These are phyloP conservation scores for Limnephilus marmoratus DNA, from an alignment of 2,888 invertebrate genomes.

Conservation along the genomic window DNA sequence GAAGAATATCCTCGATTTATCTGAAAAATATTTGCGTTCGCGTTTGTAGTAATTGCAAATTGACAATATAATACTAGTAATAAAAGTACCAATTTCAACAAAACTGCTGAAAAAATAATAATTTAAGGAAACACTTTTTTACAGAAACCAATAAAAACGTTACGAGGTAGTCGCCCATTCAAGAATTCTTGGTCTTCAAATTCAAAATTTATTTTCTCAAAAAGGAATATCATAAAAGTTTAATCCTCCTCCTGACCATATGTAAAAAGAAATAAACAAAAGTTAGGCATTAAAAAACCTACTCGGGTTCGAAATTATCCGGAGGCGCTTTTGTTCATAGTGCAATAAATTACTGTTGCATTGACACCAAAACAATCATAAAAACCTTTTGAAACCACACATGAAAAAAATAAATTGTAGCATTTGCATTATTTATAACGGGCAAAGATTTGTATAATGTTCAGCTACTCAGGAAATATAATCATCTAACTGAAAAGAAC, in stretches of 20 bases:
- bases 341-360: slow-evolving; percentile 37
- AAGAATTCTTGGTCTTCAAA: neutral
- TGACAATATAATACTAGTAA: neutral
- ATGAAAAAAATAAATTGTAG: neutral
- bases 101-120: neutral
- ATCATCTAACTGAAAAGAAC: neutral
- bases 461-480: neutral
- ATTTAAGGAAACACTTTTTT: neutral
- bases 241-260: neutral
- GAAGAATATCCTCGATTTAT: neutral
- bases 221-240: neutral
- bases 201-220: neutral
- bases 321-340: slow-evolving; percentile 25
- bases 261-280: slow-evolving; percentile 33
- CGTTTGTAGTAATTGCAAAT: too few species aligned
- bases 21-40: neutral
- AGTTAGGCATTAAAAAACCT: slow-evolving; percentile 14
- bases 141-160: neutral
- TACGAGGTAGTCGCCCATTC: neutral
- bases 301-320: slow-evolving; percentile 26
- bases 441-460: neutral
- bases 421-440: slow-evolving; percentile 13
- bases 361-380: slow-evolving; percentile 31
- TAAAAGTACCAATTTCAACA: neutral
- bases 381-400: slow-evolving; percentile 26